Evolutionary conservation across 1,140 invertebrate species (phyloP).

Genomic region (Brachionus koreanus): DNA sequence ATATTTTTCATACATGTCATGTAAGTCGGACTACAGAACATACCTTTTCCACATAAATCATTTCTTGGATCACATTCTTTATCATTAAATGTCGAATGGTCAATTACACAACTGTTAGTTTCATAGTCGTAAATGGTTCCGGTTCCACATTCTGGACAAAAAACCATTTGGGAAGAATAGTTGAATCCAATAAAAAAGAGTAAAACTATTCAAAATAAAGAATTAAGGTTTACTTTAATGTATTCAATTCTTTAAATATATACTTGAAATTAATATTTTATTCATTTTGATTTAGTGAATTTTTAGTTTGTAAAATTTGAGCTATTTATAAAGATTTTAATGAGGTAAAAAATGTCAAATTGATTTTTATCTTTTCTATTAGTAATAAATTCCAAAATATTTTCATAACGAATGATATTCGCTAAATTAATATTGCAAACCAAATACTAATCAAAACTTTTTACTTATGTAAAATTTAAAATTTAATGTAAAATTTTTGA

Average conservation of each 20-base stretch:
- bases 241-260: background rate
- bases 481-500: too few relatives aligned
- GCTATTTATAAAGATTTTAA: background rate
- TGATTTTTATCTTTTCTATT: background rate
- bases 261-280: background rate
- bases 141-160: background rate
- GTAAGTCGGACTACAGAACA: constrained; percentile 5
- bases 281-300: background rate
- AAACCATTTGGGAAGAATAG: background rate
- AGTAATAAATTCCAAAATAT: background rate
- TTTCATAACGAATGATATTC: background rate
- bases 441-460: background rate
- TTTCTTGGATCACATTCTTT: background rate
- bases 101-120: background rate
- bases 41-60: background rate
- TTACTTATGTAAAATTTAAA: too few relatives aligned
- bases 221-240: background rate
- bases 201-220: background rate
- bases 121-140: background rate
- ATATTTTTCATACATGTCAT: constrained; percentile 5
- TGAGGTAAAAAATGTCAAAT: background rate
- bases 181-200: background rate
- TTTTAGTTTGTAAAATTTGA: background rate
- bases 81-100: background rate
- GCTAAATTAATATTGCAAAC: background rate